Evolutionary conservation across 2,113 vertebrate genomes (phyloP).

Genomic region (Trichomycterus rosablanca): DNA sequence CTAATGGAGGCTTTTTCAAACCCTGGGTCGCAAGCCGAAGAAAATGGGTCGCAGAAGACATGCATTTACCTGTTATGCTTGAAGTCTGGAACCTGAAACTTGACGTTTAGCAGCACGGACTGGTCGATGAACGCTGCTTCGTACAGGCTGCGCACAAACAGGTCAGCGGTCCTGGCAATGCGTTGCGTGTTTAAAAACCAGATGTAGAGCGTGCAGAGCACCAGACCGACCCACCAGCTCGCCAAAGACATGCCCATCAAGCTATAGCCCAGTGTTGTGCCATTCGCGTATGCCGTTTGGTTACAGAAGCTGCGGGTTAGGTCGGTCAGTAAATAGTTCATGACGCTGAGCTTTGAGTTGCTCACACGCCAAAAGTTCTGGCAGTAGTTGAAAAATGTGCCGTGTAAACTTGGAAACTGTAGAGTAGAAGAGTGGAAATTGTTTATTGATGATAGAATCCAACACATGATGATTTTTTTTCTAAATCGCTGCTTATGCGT

Average conservation of each 20-base stretch:
- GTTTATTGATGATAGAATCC: too few relatives aligned
- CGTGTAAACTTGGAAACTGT: neutral
- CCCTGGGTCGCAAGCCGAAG: too few relatives aligned
- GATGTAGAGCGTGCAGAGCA: conserved; percentile 46
- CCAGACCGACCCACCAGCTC: conserved; percentile 39
- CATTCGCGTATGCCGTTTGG: neutral
- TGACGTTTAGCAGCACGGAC: conserved; percentile 42
- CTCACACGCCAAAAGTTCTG: neutral
- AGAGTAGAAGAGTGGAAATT: neutral
- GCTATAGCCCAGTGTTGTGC: neutral
- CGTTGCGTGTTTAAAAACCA: conserved; percentile 37
- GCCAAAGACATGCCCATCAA: conserved; percentile 26
- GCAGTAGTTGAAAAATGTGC: neutral
- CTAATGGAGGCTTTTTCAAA: too few relatives aligned
- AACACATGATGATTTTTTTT: too few relatives aligned
- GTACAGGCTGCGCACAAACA: conserved; percentile 47
- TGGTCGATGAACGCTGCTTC: conserved; percentile 53
- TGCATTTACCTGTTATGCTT: neutral
- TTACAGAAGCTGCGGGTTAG: conserved; percentile 26
- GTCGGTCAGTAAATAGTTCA: conserved; percentile 16
- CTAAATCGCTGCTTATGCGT: too few relatives aligned
- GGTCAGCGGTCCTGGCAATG: conserved; percentile 49
- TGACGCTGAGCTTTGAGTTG: neutral
- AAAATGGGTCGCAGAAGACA: too few relatives aligned
- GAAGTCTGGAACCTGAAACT: conserved; percentile 2